A percentile compares a stretch with the other conserved stretches of the same genome.
Evolutionary conservation across 2,113 vertebrate species (phyloP).

Genomic region (Chloropsis hardwickii): DNA sequence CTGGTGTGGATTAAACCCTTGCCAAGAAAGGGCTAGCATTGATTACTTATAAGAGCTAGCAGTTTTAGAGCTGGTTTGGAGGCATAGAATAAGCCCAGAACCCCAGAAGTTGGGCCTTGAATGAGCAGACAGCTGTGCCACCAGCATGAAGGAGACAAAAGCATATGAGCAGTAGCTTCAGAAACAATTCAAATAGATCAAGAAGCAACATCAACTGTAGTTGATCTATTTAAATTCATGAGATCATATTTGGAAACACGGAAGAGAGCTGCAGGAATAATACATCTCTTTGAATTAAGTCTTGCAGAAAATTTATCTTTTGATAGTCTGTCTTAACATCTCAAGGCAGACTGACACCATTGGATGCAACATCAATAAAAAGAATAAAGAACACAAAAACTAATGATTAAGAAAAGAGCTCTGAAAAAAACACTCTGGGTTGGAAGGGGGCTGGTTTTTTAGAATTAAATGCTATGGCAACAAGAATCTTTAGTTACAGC

Average conservation of each 20-base stretch:
- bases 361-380: neutral
- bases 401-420: neutral
- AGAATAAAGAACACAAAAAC: neutral
- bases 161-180: slow-evolving; percentile 16
- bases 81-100: neutral
- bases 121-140: neutral
- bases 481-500: neutral
- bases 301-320: neutral
- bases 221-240: slow-evolving; percentile 2
- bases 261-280: neutral
- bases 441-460: neutral
- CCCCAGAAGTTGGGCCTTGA: neutral
- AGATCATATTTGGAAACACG: neutral
- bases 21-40: neutral
- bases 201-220: neutral
- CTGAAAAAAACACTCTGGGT: accelerated
- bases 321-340: neutral
- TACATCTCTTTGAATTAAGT: neutral
- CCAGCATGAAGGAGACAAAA: neutral
- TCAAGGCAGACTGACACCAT: neutral
- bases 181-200: slow-evolving; percentile 7
- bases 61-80: neutral
- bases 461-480: neutral
- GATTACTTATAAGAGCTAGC: slow-evolving; percentile 5
- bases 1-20: neutral